phyloP scores from a whole-genome alignment of 2,888 invertebrate species.

The Pyrocoelia pectoralis region DNA sequence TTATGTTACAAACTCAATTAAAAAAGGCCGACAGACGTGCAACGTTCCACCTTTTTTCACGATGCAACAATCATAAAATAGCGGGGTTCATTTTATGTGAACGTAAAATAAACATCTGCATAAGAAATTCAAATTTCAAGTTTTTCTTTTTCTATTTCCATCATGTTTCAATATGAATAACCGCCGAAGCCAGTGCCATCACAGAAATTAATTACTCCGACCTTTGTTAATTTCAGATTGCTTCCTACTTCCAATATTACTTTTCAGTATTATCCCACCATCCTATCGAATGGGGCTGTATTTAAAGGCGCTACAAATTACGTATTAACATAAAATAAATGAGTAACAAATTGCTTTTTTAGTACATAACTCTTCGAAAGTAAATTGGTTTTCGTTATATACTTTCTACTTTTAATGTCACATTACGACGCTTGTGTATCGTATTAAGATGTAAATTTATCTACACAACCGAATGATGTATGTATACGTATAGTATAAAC shows the following conservation, averaged over 20 bases:
- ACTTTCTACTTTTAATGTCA: slow-evolving; percentile 2
- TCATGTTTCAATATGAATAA: no score
- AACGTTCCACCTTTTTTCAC: no score
- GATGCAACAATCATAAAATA: no score
- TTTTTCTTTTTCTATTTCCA: no score
- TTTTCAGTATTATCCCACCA: background rate
- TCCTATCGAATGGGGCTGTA: background rate
- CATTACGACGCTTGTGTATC: background rate
- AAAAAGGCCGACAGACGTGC: no score
- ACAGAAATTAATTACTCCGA: background rate
- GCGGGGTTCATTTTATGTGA: no score
- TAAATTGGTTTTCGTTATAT: background rate
- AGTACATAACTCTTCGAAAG: background rate
- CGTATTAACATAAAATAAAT: slow-evolving; percentile 1
- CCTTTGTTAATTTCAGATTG: slow-evolving; percentile 1
- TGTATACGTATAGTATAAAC: no score
- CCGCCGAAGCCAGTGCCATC: background rate
- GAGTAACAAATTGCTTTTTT: slow-evolving; percentile 1
- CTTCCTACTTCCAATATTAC: background rate
- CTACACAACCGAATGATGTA: slow-evolving; percentile 1
- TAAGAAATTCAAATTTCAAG: background rate
- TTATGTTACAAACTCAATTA: no score
- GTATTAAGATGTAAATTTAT: slow-evolving; percentile 10
- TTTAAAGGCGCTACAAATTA: slow-evolving; percentile 1
- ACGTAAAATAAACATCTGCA: background rate